Evolutionary conservation across 2,113 vertebrate genomes (phyloP).

Genomic region (Ptychochromis oligacanthus): DNA sequence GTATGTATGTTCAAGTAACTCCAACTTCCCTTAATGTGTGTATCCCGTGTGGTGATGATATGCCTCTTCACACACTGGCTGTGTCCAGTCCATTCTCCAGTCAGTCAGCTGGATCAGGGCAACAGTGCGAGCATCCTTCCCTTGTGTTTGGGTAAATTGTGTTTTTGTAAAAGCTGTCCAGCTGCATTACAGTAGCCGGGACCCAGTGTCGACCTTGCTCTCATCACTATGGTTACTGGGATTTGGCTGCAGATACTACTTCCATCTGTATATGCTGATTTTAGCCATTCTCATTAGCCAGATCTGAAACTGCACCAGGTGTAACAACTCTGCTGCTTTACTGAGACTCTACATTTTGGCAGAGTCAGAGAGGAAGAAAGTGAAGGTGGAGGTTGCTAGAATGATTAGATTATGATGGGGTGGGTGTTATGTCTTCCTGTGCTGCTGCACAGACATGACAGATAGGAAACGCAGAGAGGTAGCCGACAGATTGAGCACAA

Average conservation of each 20-base stretch:
- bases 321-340: slow-evolving; percentile 7
- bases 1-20: not conserved
- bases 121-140: slow-evolving; percentile 17
- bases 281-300: slow-evolving; percentile 9
- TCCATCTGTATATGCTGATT: slow-evolving; percentile 23
- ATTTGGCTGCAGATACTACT: slow-evolving; percentile 26
- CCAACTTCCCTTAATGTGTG: slow-evolving; percentile 10
- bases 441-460: slow-evolving; percentile 42
- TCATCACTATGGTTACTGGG: slow-evolving; percentile 42
- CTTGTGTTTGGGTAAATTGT: slow-evolving; percentile 63
- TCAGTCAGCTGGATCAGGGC: slow-evolving; percentile 31
- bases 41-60: not conserved
- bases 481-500: slow-evolving; percentile 40
- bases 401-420: slow-evolving; percentile 40
- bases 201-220: slow-evolving; percentile 42
- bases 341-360: slow-evolving; percentile 1
- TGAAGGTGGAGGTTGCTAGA: slow-evolving; percentile 14
- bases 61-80: not conserved
- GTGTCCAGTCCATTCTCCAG: slow-evolving; percentile 38
- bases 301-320: slow-evolving; percentile 19
- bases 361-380: not conserved
- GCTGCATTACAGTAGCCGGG: slow-evolving; percentile 53
- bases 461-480: slow-evolving; percentile 24
- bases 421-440: slow-evolving; percentile 34
- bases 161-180: slow-evolving; percentile 69